phyloP scores from a whole-genome alignment of 2,888 invertebrate genomes.

The Catocala sponsa region DNA sequence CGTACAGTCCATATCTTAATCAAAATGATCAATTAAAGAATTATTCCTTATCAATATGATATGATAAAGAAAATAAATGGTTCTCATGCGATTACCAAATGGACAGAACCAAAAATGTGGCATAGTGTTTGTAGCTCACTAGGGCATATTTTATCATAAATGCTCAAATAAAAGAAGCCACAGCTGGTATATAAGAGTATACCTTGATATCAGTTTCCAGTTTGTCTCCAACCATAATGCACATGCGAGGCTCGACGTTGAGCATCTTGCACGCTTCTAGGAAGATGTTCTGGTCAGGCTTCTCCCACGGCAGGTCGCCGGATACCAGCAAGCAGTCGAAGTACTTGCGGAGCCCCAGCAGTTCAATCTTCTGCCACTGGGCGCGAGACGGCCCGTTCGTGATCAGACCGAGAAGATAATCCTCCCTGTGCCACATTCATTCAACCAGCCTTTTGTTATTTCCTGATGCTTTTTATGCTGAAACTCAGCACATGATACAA shows the following conservation, averaged over 20 bases:
- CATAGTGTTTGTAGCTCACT: no score
- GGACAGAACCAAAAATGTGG: no score
- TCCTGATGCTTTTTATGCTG: conserved; percentile 71
- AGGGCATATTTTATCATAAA: no score
- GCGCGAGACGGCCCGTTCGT: conserved; percentile 95
- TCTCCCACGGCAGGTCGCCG: conserved; percentile 95
- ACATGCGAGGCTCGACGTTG: conserved; percentile 91
- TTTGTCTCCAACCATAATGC: conserved; percentile 96
- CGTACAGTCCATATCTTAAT: no score
- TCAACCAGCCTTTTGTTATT: conserved; percentile 81
- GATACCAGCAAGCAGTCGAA: conserved; percentile 95
- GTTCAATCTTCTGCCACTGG: conserved; percentile 96
- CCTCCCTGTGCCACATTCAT: conserved; percentile 88
- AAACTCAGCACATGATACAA: conserved; percentile 80
- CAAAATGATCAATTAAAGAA: no score
- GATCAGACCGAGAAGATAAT: conserved; percentile 93
- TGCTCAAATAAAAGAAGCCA: no score
- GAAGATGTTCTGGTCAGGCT: conserved; percentile 94
- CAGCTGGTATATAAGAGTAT: no score
- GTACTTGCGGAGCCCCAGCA: conserved; percentile 90
- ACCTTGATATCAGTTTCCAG: conserved; percentile 95
- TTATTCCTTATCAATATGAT: no score
- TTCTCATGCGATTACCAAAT: no score
- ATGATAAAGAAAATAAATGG: no score
- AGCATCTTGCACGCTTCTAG: conserved; percentile 93